phyloP scores from a whole-genome alignment of 1,140 invertebrate species.

The Cecropterus lyciades region DNA sequence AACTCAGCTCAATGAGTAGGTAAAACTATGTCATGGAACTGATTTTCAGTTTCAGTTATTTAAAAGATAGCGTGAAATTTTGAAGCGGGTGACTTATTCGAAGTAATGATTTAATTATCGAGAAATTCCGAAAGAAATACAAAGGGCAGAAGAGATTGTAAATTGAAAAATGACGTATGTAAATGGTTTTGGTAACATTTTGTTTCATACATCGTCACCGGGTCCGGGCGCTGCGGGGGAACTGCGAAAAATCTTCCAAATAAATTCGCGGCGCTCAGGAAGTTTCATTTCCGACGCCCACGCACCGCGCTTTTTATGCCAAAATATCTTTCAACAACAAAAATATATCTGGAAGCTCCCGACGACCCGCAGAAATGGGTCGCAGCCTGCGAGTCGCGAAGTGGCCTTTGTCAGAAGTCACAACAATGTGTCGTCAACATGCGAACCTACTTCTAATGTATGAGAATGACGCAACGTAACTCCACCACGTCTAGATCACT shows the following conservation, averaged over 20 bases:
- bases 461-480: background rate
- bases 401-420: background rate
- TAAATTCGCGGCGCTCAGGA: conserved; percentile 18
- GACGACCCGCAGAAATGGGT: background rate
- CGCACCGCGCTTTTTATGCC: conserved; percentile 4
- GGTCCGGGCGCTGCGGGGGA: conserved; percentile 24
- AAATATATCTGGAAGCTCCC: background rate
- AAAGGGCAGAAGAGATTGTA: background rate
- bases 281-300: conserved; percentile 20
- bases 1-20: too few species aligned
- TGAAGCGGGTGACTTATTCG: too few species aligned
- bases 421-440: background rate
- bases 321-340: background rate
- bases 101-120: too few species aligned
- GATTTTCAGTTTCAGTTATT: too few species aligned
- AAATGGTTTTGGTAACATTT: background rate
- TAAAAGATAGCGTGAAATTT: too few species aligned
- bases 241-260: conserved; percentile 11
- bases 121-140: too few species aligned
- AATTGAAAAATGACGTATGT: conserved; percentile 1
- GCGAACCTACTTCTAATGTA: conserved; percentile 3
- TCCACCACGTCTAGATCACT: background rate
- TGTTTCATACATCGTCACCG: background rate
- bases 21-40: too few species aligned
- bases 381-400: background rate